Evolutionary conservation across 2,113 vertebrate species (phyloP), one percentile per base, ranked within the genome.

Genomic region (Triplophysa tibetana): DNA sequence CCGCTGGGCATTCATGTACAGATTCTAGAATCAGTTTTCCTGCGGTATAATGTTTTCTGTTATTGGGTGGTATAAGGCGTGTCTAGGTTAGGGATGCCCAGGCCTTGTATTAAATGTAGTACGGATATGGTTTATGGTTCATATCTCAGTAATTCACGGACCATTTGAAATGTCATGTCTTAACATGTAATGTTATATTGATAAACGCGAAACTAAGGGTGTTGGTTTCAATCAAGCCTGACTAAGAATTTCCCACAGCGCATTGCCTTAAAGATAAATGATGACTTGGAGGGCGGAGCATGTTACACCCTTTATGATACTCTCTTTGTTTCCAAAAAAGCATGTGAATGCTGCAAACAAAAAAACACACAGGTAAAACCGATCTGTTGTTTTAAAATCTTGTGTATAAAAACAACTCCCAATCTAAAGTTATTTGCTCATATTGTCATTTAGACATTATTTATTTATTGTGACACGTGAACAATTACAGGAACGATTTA

Each of bases 221-320:
- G 78, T 83, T 70, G 62, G 29, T 65, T 62, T 77, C 72, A 69
- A 74, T 81, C 69, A 54, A 64, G 73, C 33, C 56, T 13, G 21
- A 56, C 29, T 73, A 78, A 73, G 54, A 68, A 70, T 78, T 81
- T 84, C 68, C 68, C 24, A 62, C 63, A 56, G 29, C 52, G 79
- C 75, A 38, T 23, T 33, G 66, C 52, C 54, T 45, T 11, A 24
- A 74, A 74, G 78, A 77, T 74, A 19, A 64, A 79, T 75, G 26
- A 64, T 63, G 41, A 64, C 48, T 77, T 3, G 56, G 69, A 80
- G 67, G 70, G 66, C 33, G 68, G 74, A 77, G 78, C 38, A 1
- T 45, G 82, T 73, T 81, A 73, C 82, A 24, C 75, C 82, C 78
- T 54, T 78, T 29, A 19, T 52, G 43, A 78, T 23, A 45, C 52